Percentiles rank a stretch among this genome's conserved stretches.
These are phyloP conservation scores for Alca torda DNA, from an alignment of 2,797 vertebrate species.

Conservation along the genomic window DNA sequence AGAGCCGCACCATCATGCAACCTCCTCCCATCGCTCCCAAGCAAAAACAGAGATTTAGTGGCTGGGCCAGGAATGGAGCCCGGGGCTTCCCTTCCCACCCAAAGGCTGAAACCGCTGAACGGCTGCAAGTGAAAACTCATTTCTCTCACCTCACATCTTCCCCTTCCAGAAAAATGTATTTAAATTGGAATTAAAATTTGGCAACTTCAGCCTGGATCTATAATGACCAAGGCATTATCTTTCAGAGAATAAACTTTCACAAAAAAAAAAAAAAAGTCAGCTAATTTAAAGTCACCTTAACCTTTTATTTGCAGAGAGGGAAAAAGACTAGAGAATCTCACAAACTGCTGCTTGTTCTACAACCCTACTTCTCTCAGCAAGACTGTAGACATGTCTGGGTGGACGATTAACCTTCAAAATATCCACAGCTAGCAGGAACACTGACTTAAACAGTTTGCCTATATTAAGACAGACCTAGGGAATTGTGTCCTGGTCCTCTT, in stretches of 20 bases:
- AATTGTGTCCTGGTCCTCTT: neutral
- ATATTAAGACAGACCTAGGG: neutral
- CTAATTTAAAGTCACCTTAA: neutral
- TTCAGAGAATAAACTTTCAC: neutral
- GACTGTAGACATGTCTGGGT: neutral
- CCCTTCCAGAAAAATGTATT: neutral
- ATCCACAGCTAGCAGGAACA: neutral
- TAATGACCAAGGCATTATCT: neutral
- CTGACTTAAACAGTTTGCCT: neutral
- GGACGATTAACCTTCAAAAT: neutral
- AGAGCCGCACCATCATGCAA: neutral
- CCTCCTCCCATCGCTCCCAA: neutral
- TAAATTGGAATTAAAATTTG: neutral
- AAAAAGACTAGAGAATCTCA: neutral
- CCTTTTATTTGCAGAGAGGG: neutral
- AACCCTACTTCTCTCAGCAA: neutral
- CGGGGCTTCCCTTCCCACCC: neutral
- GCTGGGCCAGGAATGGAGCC: neutral
- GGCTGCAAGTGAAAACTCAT: neutral
- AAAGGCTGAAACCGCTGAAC: neutral
- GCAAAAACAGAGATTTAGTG: neutral
- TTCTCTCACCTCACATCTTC: neutral
- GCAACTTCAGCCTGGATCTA: neutral
- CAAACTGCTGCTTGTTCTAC: neutral
- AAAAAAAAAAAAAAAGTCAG: neutral